Evolutionary conservation across 2,888 invertebrate genomes (phyloP), one percentile per base, ranked within the genome.

Genomic region (Brenthis ino): DNA sequence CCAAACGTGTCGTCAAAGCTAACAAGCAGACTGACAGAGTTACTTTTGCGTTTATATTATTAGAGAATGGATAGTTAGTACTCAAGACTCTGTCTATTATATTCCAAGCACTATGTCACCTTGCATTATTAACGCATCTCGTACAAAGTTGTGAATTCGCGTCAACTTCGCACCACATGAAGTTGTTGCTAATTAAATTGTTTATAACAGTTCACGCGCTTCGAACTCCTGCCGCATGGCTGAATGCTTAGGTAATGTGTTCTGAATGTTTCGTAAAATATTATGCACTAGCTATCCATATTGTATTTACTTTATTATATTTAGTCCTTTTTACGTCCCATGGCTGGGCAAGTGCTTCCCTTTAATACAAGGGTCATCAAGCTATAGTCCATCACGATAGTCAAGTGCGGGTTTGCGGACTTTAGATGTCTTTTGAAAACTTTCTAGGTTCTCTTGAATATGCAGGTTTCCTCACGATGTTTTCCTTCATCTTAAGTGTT

Each of bases 111-210:
- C 28, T 43, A 43, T 43, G 60, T 60, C 60, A 60, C 60, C 70
- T 73, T 69, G 67, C 69, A 70, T 65, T 64, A 63, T 70, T 71
- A 60, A 69, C 61, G 60, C 67, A 63, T 63, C 43, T 56, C 61
- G 33, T 33, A 48, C 55, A 63, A 67, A 67, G 63, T 67, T 63
- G 37, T 16, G 61, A 61, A 65, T 57, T 6, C 51, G 51, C 13
- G 24, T 66, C 53, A 60, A 63, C 61, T 61, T 63, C 54, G 67
- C 61, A 51, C 61, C 60, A 33, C 60, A 66, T 53, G 56, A 51
- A 67, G 53, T 66, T 58, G 56, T 54, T 61, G 20, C 61, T 67
- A 67, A 67, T 67, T 67, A 67, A 67, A 67, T 67, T 67, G 67
- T 67, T 67, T 67, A 57, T 63, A 67, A 61, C 67, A 56, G 61